A percentile compares a stretch with the other conserved stretches of the same genome.
Conservation (phyloP, 2,797 vertebrate genomes). For the Pygocentrus nattereri region DNA sequence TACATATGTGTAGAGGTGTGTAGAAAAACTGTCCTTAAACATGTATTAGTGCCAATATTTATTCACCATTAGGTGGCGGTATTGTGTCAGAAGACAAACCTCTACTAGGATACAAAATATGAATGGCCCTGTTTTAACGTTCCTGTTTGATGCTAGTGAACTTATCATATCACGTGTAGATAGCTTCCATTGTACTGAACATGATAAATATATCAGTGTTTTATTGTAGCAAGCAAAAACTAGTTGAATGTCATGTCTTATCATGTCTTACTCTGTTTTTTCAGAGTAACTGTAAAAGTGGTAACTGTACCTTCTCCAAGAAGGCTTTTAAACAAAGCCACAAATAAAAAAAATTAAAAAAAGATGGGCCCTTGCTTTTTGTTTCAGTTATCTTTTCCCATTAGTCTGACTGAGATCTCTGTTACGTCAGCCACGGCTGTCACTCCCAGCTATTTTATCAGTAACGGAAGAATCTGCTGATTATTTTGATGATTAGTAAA, state of each 20-base stretch:
- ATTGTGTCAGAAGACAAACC: conserved; percentile 30
- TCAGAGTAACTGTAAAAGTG: neutral
- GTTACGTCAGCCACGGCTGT: too few relatives aligned
- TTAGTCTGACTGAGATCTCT: too few relatives aligned
- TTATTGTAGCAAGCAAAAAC: neutral
- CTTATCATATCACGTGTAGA: neutral
- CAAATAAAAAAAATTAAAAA: neutral
- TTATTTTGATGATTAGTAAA: too few relatives aligned
- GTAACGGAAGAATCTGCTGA: too few relatives aligned
- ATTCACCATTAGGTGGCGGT: conserved; percentile 45
- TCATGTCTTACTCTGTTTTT: neutral
- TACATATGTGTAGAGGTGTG: neutral
- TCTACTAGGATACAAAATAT: neutral
- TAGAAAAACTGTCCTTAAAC: neutral
- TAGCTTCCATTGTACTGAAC: neutral
- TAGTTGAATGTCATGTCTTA: neutral
- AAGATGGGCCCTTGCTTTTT: neutral
- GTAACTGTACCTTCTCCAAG: neutral
- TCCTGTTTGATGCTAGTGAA: neutral
- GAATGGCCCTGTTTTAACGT: neutral
- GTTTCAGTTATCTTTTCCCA: too few relatives aligned
- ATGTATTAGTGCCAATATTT: neutral
- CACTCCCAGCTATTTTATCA: too few relatives aligned
- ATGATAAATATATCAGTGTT: neutral
- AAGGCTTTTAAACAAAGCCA: neutral